Evolutionary conservation across 2,113 vertebrate genomes (phyloP).

Genomic region (Protobothrops mucrosquamatus): DNA sequence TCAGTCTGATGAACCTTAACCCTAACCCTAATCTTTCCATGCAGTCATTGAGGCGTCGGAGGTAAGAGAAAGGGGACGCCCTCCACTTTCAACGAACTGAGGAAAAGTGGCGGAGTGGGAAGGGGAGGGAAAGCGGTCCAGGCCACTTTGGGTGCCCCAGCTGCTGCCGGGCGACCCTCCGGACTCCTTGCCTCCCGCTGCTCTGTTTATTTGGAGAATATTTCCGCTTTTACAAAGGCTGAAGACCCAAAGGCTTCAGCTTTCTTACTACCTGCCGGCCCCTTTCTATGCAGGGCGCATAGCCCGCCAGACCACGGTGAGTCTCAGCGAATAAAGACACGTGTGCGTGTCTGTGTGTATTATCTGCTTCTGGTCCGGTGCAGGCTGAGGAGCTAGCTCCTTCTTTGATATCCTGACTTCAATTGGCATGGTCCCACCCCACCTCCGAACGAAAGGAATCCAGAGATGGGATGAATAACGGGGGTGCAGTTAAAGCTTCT

Average conservation of each 20-base stretch:
- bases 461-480: not conserved
- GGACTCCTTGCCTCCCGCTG: conserved; percentile 40
- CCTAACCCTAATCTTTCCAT: not conserved
- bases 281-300: conserved; percentile 2
- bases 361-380: not conserved
- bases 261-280: conserved; percentile 42
- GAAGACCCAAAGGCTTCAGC: conserved; percentile 23
- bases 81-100: not conserved
- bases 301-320: not conserved
- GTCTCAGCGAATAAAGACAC: not conserved
- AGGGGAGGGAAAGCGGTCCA: not conserved
- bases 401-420: not conserved
- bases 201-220: conserved; percentile 69
- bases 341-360: not conserved
- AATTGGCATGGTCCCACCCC: no score
- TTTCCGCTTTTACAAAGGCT: conserved; percentile 46
- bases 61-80: no score
- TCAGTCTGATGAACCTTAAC: not conserved
- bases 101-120: not conserved
- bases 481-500: not conserved
- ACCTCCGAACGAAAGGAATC: no score
- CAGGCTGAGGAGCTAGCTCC: no score
- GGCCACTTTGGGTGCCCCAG: not conserved
- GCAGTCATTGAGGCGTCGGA: not conserved
- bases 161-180: conserved; percentile 28